Conservation (phyloP, 2,113 vertebrate genomes). For the Meleagris gallopavo region DNA sequence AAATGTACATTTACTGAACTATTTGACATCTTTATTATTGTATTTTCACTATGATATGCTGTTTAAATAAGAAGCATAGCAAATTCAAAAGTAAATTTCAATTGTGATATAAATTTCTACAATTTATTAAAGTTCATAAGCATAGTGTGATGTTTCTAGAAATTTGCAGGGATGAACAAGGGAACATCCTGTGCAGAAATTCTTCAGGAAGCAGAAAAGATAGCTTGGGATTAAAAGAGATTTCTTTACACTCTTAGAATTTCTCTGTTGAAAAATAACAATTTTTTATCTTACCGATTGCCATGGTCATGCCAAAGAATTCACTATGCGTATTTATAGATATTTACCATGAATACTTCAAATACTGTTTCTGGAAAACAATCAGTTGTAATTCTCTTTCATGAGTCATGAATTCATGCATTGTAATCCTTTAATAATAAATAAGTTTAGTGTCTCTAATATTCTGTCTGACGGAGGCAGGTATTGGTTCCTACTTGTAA, state of each 20-base stretch:
- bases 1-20: neutral
- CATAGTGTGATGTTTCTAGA: neutral
- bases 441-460: neutral
- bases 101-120: neutral
- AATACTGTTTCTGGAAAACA: neutral
- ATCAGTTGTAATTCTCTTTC: neutral
- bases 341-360: neutral
- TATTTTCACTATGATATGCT: neutral
- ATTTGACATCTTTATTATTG: neutral
- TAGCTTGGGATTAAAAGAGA: neutral
- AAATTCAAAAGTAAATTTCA: neutral
- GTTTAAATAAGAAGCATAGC: neutral
- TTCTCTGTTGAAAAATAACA: neutral
- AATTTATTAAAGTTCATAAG: neutral
- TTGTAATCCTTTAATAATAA: neutral
- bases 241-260: neutral
- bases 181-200: neutral
- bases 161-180: neutral
- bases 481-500: neutral
- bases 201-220: neutral
- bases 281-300: neutral
- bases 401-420: neutral
- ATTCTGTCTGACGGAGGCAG: neutral
- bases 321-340: neutral
- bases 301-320: neutral